Conservation (phyloP, 2,888 invertebrate genomes). For the Orchesella flavescens region DNA sequence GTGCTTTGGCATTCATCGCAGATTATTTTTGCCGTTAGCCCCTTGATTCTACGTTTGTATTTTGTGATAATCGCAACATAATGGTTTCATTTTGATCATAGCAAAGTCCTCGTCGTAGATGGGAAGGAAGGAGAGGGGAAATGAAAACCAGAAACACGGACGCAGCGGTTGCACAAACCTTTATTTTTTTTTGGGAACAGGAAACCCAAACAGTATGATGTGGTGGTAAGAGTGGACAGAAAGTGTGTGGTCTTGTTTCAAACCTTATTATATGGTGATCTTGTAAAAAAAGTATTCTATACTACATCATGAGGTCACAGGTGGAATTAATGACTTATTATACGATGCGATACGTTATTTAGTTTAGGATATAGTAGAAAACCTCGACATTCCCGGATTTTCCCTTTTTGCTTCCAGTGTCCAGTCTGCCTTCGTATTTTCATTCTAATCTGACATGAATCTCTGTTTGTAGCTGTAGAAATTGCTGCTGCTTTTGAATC, state of each 20-base stretch:
- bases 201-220: conserved; percentile 25
- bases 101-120: too few species aligned
- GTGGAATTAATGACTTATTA: conserved; percentile 72
- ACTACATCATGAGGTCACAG: conserved; percentile 67
- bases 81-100: too few species aligned
- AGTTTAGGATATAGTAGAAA: conserved; percentile 15
- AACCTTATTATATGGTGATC: conserved; percentile 69
- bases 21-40: too few species aligned
- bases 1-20: too few species aligned
- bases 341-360: conserved; percentile 43
- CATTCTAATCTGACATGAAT: conserved; percentile 25
- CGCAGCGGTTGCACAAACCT: neutral
- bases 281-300: conserved; percentile 57
- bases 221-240: conserved; percentile 54
- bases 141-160: too few species aligned
- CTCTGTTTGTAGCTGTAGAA: neutral
- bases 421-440: neutral
- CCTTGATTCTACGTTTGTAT: too few species aligned
- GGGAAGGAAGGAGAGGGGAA: too few species aligned
- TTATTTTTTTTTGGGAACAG: neutral
- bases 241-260: conserved; percentile 46
- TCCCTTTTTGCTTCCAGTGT: neutral
- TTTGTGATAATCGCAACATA: too few species aligned
- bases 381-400: too few species aligned
- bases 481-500: too few species aligned